Base-by-base conservation (phyloP, 2,888 invertebrate species). In the Drosophila niveifrons region DNA sequence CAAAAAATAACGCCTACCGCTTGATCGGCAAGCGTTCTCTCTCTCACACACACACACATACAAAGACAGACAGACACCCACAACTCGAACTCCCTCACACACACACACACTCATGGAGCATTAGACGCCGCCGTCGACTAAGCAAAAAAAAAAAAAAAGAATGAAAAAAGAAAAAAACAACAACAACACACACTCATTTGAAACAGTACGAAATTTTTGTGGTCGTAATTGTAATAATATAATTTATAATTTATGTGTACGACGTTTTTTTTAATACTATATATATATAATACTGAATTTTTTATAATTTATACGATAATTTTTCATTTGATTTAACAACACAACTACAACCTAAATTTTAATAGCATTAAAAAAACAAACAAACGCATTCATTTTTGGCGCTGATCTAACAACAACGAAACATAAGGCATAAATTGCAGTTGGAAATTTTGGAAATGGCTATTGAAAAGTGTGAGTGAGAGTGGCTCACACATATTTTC, bases 171-270 rank as follows among this genome's bases (percentile, higher is more conserved):
- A 72, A 75, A 47, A 47, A 36, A 47, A 62, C 36, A 70, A 66
- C 43, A 72, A 76, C 47, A 61, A 66, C 64, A 66, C 63, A 64
- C 70, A 86, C 86, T 88, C 80, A 82, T 82, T 78, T 80, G 50
- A 76, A 78, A 71, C 66, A 66, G 17, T 67, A 62, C 72, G 68
- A 86, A 83, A 77, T 70, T 85, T 64, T 82, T 85, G 82, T 85
- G 83, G 88, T 83, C 83, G 83, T 78, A 88, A 88, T 75, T 85
- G 80, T 88, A 88, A 84, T 88, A 79, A 88, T 85, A 85, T 83
- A 88, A 88, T 83, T 83, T 88, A 88, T 88, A 83, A 82, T 88
- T 85, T 83, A 83, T 83, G 75, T 83, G 83, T 88, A 86, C 67
- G 73, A 75, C 72, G 44, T 81, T 84, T 87, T 81, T 82, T 84